Conservation (phyloP, 1,140 invertebrate genomes). For the Dolichoris vasculosae region DNA sequence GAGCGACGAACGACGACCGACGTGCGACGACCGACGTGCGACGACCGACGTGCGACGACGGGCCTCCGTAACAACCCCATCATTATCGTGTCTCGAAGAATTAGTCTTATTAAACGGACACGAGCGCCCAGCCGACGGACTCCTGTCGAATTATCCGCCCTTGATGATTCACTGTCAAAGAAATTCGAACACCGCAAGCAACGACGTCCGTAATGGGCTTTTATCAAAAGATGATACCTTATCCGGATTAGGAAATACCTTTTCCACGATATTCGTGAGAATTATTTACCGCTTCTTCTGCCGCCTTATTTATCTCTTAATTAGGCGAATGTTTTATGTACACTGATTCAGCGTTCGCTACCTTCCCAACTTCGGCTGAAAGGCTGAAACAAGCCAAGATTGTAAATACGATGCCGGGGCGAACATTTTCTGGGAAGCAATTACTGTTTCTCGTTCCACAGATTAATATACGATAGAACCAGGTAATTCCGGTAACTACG, state of each 20-base stretch:
- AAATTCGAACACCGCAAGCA: neutral
- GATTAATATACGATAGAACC: neutral
- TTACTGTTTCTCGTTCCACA: neutral
- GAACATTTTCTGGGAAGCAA: neutral
- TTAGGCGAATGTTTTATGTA: neutral
- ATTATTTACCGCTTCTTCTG: neutral
- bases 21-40: no score
- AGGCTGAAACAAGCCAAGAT: neutral
- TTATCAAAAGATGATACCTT: neutral
- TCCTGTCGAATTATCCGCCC: slow-evolving; percentile 28
- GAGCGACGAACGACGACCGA: no score
- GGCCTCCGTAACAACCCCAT: slow-evolving; percentile 62
- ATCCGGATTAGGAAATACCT: neutral
- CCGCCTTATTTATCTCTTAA: neutral
- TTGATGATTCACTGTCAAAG: slow-evolving; percentile 14
- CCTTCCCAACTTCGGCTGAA: neutral
- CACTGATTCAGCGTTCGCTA: neutral
- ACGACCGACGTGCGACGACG: slow-evolving; percentile 2
- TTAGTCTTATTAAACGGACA: slow-evolving; percentile 59
- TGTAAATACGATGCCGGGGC: neutral
- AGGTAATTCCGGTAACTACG: neutral
- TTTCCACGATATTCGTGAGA: slow-evolving; percentile 12
- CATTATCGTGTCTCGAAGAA: slow-evolving; percentile 68
- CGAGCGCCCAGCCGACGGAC: neutral
- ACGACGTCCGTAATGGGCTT: slow-evolving; percentile 1